Conservation (phyloP, 2,888 invertebrate genomes). For the Elegia similella region DNA sequence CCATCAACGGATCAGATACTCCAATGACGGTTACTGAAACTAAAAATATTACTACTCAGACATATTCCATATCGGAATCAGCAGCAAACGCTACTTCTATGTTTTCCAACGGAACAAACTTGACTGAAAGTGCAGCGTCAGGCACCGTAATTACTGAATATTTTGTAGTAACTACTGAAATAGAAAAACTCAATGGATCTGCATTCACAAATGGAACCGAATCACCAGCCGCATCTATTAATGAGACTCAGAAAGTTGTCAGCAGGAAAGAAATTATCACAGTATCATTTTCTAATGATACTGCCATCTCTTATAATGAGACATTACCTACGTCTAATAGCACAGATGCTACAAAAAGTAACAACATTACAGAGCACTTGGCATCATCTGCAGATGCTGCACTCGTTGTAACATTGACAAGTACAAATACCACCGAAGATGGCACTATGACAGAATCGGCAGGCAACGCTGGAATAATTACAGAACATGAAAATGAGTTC, state of each 20-base stretch:
- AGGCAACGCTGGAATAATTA: background rate
- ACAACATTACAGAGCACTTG: background rate
- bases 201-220: background rate
- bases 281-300: background rate
- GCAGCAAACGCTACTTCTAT: background rate
- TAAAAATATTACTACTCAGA: background rate
- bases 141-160: background rate
- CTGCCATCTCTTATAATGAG: background rate
- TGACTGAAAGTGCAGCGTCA: background rate
- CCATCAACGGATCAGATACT: background rate
- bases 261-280: background rate
- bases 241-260: background rate
- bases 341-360: background rate
- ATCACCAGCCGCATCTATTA: background rate
- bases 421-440: slow-evolving; percentile 4
- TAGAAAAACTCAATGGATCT: background rate
- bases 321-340: background rate
- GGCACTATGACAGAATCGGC: background rate
- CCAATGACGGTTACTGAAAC: background rate
- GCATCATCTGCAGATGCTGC: background rate
- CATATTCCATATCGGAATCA: background rate
- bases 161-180: slow-evolving; percentile 1
- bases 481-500: slow-evolving; percentile 1
- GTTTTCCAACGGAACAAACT: background rate
- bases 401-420: slow-evolving; percentile 11